Evolutionary conservation across 1,140 invertebrate species (phyloP).

Genomic region (Helicoverpa armigera): DNA sequence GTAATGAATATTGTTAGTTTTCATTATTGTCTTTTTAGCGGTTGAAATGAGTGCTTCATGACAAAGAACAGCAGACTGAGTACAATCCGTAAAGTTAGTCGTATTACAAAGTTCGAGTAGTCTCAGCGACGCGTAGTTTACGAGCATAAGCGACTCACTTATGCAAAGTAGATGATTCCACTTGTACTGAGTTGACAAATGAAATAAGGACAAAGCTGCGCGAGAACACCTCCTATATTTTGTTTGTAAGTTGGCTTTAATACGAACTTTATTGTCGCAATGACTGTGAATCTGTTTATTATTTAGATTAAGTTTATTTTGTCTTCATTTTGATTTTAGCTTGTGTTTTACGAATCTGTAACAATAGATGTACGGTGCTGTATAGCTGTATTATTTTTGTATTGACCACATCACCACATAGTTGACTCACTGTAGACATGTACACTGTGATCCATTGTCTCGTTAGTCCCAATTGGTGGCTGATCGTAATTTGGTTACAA

Average conservation of each 20-base stretch:
- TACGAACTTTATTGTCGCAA: neutral
- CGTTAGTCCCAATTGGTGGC: conserved; percentile 39
- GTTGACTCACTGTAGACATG: neutral
- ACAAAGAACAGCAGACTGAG: neutral
- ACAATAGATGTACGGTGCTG: too few relatives aligned
- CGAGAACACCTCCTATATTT: neutral
- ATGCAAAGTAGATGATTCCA: conserved; percentile 31
- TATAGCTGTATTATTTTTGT: too few relatives aligned
- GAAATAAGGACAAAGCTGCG: conserved; percentile 24
- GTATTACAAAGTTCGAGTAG: conserved; percentile 35
- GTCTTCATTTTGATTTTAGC: neutral
- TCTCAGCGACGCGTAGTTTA: conserved; percentile 19
- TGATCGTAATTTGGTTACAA: conserved; percentile 45
- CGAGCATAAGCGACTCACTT: conserved; percentile 38
- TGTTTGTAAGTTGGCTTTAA: neutral
- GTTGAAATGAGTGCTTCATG: neutral
- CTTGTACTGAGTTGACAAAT: conserved; percentile 34
- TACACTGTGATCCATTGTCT: neutral
- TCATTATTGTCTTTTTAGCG: neutral
- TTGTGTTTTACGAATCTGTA: too few relatives aligned
- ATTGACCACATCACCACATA: neutral
- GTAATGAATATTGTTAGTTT: neutral
- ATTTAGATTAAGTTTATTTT: neutral
- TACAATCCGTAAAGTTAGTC: conserved; percentile 27
- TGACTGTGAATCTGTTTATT: neutral